Percentiles rank a stretch among this genome's conserved stretches.
Evolutionary conservation across 2,797 vertebrate genomes (phyloP).

Genomic region (Alca torda): DNA sequence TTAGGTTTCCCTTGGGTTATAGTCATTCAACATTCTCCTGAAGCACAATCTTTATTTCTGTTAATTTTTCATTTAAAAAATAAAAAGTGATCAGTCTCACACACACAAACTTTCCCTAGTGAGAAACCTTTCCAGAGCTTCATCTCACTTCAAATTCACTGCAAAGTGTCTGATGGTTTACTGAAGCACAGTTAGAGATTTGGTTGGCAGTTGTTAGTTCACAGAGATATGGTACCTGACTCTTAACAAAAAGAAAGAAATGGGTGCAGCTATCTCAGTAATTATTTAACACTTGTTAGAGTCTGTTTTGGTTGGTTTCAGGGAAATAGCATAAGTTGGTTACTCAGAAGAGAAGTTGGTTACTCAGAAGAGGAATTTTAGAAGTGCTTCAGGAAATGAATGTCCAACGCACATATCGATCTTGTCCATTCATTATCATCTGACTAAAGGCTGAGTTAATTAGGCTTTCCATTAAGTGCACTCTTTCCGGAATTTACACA

Average conservation of each 20-base stretch:
- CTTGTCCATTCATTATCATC: not conserved
- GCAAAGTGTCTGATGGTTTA: not conserved
- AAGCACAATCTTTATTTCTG: not conserved
- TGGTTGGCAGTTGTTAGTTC: not conserved
- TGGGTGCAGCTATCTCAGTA: not conserved
- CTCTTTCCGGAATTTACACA: not conserved
- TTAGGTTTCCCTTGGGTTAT: not conserved
- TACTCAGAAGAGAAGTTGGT: not conserved
- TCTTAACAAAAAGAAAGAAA: not conserved
- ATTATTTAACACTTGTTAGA: not conserved
- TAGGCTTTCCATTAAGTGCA: not conserved
- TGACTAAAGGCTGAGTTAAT: conserved; percentile 19
- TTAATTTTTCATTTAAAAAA: not conserved
- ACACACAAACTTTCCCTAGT: not conserved
- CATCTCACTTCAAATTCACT: not conserved
- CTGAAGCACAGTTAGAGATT: not conserved
- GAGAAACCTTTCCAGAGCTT: not conserved
- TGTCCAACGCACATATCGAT: not conserved
- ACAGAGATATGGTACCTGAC: not conserved
- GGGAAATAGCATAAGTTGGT: not conserved
- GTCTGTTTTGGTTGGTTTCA: not conserved
- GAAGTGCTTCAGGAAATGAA: conserved; percentile 29
- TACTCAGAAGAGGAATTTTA: not conserved
- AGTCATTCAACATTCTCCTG: not conserved
- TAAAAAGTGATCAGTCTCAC: not conserved